A percentile compares a stretch with the other conserved stretches of the same genome.
phyloP scores from a whole-genome alignment of 2,888 invertebrate species.

The Pardosa pseudoannulata region DNA sequence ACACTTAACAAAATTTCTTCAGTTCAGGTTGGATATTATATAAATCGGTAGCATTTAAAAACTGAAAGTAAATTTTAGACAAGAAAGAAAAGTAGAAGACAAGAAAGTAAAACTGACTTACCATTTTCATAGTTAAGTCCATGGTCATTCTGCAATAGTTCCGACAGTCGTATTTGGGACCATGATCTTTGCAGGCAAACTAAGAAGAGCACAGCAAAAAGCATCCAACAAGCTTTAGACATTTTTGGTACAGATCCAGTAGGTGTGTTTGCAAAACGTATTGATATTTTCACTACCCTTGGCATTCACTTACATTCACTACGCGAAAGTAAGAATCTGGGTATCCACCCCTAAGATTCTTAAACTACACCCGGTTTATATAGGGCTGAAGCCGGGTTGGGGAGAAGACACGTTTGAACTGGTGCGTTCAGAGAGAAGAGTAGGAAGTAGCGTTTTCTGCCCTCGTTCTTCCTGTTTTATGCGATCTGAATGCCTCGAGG shows the following conservation, averaged over 20 bases:
- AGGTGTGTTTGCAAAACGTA: conserved; percentile 7
- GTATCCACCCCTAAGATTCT: conserved; percentile 17
- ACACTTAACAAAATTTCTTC: too few relatives aligned
- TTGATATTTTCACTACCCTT: conserved; percentile 43
- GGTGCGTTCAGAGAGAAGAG: conserved; percentile 34
- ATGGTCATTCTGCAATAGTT: conserved; percentile 55
- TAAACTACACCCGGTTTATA: conserved; percentile 25
- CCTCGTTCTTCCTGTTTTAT: conserved; percentile 66
- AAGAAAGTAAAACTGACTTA: neutral
- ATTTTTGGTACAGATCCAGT: conserved; percentile 54
- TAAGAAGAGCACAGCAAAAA: conserved; percentile 52
- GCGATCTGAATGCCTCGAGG: conserved; percentile 53
- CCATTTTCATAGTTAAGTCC: conserved; percentile 66
- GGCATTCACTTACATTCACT: conserved; percentile 38
- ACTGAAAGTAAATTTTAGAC: too few relatives aligned
- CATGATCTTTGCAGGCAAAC: conserved; percentile 62
- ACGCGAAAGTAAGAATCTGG: conserved; percentile 11
- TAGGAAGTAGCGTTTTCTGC: conserved; percentile 58
- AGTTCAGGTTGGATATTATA: too few relatives aligned
- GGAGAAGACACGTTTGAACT: neutral
- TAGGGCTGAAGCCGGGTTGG: neutral
- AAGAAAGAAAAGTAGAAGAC: too few relatives aligned
- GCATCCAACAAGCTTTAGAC: conserved; percentile 65
- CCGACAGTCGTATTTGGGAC: conserved; percentile 63
- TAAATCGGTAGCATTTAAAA: too few relatives aligned